phyloP scores from a whole-genome alignment of 37 sponge, comb jelly and placozoan genomes.

The Amphimedon queenslandica region DNA sequence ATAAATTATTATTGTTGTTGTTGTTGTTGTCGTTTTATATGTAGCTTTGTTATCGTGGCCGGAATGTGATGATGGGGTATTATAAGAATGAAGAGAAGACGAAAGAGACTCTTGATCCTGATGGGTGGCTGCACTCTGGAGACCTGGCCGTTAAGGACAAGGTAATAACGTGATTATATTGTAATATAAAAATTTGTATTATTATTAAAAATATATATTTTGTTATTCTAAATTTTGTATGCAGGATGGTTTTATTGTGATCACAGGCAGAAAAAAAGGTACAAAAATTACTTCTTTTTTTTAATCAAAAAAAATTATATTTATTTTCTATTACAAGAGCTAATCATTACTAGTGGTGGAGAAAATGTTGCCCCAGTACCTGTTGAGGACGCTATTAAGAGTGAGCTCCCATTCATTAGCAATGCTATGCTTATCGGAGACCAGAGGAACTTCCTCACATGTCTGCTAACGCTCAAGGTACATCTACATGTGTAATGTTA shows the following conservation, averaged over 20 bases:
- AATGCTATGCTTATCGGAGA: constrained; percentile 73
- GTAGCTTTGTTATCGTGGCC: constrained; percentile 71
- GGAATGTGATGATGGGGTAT: constrained; percentile 96
- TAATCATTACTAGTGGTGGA: constrained; percentile 86
- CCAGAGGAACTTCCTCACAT: constrained; percentile 51
- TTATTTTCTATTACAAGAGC: constrained; percentile 27
- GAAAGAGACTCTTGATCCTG: constrained; percentile 71
- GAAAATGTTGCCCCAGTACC: constrained; percentile 84
- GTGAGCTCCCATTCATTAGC: constrained; percentile 57
- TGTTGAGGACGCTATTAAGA: constrained; percentile 63
- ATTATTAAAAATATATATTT: neutral
- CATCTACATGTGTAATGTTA: too few species aligned
- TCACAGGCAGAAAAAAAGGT: constrained; percentile 81
- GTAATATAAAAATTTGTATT: too few species aligned
- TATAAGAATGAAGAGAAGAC: constrained; percentile 87
- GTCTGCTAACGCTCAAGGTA: constrained; percentile 64
- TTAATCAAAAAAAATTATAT: neutral
- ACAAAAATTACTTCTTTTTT: neutral
- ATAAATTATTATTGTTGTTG: neutral
- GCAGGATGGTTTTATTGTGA: constrained; percentile 54
- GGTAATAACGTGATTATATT: too few species aligned
- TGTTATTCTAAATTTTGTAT: neutral
- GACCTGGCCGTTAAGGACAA: constrained; percentile 80
- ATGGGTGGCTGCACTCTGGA: constrained; percentile 93
- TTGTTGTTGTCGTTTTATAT: too few species aligned